Base-by-base conservation (phyloP, 2,888 invertebrate genomes). In the Fragum fragum region DNA sequence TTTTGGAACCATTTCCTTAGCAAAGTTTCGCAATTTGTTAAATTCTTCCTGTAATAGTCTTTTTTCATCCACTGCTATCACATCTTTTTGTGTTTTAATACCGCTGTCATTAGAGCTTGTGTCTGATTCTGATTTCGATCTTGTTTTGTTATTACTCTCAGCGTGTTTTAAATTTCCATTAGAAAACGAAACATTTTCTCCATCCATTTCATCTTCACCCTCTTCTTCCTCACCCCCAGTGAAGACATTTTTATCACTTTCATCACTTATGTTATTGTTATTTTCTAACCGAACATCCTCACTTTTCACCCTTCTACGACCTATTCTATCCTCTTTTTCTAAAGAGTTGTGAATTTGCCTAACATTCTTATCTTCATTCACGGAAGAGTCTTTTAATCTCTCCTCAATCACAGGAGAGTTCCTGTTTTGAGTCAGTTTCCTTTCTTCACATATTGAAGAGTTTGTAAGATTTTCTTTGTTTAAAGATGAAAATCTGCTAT, bases 11-110 rank as follows among this genome's bases (percentile, higher is more conserved):
- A 90, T 79, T 73, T 89, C 88, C 53, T 79, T 70, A 21, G 90
- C 90, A 81, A 91, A 91, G 18, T 82, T 86, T 76, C 88, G 87
- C 28, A 92, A 71, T 77, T 92, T 89, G 75, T 89, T 86, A 82
- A 91, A 90, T 47, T 90, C 91, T 63, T 83, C 81, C 52, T 78
- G 79, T 66, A 89, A 73, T 57, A 89, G 72, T 61, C 85, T 81
- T 32, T 76, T 78, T 57, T 86, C 83, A 63, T 83, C 83, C 26
- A 81, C 72, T 47, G 57, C 79, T 36, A 36, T 36, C 14, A 53
- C 57, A 52, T 52, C 53, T 6, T 61, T 52, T 21, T 63, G 42
- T 21, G 39, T 23, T 21, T 74, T 66, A 5, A 63, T 63, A 23
- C 36, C 36, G 39, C 39, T 29, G 16, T 47, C 47, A 55, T 36